These are phyloP conservation scores for Deladenus siricidicola DNA, from an alignment of 2,888 invertebrate genomes.

Conservation along the genomic window DNA sequence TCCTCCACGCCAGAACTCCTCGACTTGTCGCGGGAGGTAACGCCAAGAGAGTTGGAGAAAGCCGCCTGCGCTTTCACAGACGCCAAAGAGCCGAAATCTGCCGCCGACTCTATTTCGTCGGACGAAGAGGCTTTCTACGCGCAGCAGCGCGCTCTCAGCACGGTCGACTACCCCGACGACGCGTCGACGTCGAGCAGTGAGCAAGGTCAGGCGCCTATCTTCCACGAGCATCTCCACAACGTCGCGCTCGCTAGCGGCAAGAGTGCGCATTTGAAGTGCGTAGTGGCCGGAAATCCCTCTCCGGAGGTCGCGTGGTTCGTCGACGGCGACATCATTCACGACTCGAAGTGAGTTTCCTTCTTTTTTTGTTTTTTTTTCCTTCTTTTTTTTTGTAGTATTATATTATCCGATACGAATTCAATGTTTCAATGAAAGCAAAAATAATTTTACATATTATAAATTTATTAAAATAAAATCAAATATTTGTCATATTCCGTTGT, in stretches of 20 bases:
- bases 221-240: slow-evolving; percentile 21
- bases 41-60: neutral
- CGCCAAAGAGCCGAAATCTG: neutral
- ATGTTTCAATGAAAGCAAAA: too few species aligned
- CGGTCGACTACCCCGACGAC: neutral
- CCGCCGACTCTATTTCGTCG: neutral
- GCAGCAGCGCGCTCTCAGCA: neutral
- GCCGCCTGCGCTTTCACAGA: neutral
- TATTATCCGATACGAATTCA: too few species aligned
- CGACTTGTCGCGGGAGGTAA: neutral
- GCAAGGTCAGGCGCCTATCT: slow-evolving; percentile 21
- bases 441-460: too few species aligned
- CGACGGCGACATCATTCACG: slow-evolving; percentile 46
- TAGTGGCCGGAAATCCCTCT: slow-evolving; percentile 54
- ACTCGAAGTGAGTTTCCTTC: slow-evolving; percentile 35
- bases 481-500: too few species aligned
- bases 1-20: too few species aligned
- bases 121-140: slow-evolving; percentile 5
- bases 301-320: slow-evolving; percentile 53
- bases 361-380: neutral
- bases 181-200: slow-evolving; percentile 14
- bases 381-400: neutral
- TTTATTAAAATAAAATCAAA: too few species aligned
- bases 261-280: slow-evolving; percentile 45
- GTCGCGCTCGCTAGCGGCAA: slow-evolving; percentile 26